phyloP scores from a whole-genome alignment of 2,113 vertebrate species.

The Drymodes brunneopygia region DNA sequence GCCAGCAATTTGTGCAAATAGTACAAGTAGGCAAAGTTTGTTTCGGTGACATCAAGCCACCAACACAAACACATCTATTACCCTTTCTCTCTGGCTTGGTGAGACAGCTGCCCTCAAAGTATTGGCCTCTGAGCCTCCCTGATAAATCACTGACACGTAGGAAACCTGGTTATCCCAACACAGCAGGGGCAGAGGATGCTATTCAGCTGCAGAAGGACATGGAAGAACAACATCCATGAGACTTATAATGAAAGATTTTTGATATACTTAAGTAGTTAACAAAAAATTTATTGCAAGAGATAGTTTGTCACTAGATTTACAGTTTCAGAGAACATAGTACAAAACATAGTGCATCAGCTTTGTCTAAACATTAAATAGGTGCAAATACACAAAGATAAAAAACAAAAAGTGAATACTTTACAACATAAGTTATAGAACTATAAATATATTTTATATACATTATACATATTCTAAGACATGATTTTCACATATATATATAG shows the following conservation, averaged over 20 bases:
- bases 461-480: slow-evolving; percentile 74
- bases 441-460: slow-evolving; percentile 81
- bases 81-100: neutral
- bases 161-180: slow-evolving; percentile 7
- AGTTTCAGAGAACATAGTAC: slow-evolving; percentile 77
- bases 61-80: slow-evolving; percentile 10
- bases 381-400: slow-evolving; percentile 79
- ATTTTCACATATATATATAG: slow-evolving; percentile 52
- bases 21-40: neutral
- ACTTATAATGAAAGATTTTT: slow-evolving; percentile 56
- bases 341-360: slow-evolving; percentile 79
- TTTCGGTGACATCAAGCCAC: neutral
- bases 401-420: slow-evolving; percentile 71
- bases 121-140: neutral
- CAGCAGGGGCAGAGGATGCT: neutral
- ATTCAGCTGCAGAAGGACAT: slow-evolving; percentile 35
- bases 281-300: slow-evolving; percentile 82
- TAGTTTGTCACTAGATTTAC: slow-evolving; percentile 76
- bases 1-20: neutral
- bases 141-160: slow-evolving; percentile 1
- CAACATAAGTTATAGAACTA: slow-evolving; percentile 77
- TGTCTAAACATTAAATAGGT: slow-evolving; percentile 79
- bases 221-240: slow-evolving; percentile 43
- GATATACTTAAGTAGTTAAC: slow-evolving; percentile 74
- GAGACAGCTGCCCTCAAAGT: neutral